Evolutionary conservation across 2,888 invertebrate genomes (phyloP).

Genomic region (Eudasyphora cyanicolor): DNA sequence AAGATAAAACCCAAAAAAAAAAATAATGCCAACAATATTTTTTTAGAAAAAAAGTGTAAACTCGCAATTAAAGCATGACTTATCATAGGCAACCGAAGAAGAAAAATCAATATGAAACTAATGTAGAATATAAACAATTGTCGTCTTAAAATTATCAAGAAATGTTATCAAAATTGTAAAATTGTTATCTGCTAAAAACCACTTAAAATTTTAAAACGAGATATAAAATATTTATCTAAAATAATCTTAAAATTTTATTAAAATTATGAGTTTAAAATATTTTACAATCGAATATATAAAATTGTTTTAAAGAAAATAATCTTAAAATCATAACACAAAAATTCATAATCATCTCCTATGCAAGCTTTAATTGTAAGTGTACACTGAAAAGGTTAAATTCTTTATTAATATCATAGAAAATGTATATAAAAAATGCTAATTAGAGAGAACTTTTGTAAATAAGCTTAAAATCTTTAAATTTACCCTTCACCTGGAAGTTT

Average conservation of each 20-base stretch:
- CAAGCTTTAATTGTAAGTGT: not conserved
- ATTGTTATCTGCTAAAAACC: no score
- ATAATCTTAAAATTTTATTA: no score
- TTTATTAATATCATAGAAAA: not conserved
- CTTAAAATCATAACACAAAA: no score
- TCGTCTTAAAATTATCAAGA: no score
- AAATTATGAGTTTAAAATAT: no score
- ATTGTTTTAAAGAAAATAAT: no score
- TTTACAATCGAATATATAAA: no score
- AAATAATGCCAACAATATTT: not conserved
- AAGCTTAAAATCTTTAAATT: not conserved
- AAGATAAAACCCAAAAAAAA: not conserved
- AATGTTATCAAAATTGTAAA: no score
- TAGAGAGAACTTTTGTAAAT: conserved; percentile 13
- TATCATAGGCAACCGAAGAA: not conserved
- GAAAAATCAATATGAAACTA: no score
- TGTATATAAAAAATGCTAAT: not conserved
- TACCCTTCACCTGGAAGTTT: conserved; percentile 8
- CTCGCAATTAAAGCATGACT: not conserved
- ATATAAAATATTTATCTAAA: no score
- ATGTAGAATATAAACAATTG: no score
- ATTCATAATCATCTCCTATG: not conserved
- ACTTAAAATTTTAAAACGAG: no score
- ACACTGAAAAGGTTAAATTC: not conserved
- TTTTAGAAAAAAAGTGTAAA: conserved; percentile 2